Conservation (phyloP, 2,113 vertebrate genomes). For the mouse (Mus musculus) region GRCm39 chr13:76264001-76264500, state of each 20-base stretch:
- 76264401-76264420: not conserved
- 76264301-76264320: not conserved
- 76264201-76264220: not conserved
- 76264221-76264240: not conserved
- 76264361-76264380: no score
- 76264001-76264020: not conserved
- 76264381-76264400: not conserved
- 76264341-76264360: no score
- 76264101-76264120: not conserved
- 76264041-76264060: not conserved
- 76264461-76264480: not conserved
- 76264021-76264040: not conserved
- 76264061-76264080: not conserved
- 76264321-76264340: no score
- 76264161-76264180: not conserved
- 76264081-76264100: not conserved
- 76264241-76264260: not conserved
- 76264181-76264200: not conserved
- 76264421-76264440: not conserved
- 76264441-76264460: no score
- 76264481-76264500: not conserved
- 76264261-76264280: not conserved
- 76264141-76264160: not conserved
- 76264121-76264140: not conserved
- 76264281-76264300: not conserved